Conservation (phyloP, 2,797 vertebrate species). For the Neomorphus geoffroyi region DNA sequence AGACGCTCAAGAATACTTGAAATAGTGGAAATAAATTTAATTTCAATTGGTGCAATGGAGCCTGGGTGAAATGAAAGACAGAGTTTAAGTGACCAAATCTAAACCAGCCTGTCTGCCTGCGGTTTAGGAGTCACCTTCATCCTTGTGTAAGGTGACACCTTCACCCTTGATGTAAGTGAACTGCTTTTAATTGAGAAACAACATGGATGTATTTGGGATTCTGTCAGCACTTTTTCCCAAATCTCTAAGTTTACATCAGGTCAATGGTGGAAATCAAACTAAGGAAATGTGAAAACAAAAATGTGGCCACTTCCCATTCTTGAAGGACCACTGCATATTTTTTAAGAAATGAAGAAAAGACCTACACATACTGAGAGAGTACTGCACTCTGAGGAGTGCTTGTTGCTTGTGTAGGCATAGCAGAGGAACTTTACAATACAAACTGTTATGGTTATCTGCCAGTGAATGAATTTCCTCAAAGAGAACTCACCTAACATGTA, state of each 20-base stretch:
- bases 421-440: background rate
- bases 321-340: background rate
- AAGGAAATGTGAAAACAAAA: background rate
- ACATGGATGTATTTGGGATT: background rate
- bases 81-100: background rate
- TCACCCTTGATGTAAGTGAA: background rate
- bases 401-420: background rate
- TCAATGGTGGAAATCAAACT: background rate
- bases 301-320: background rate
- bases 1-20: background rate
- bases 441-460: background rate
- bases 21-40: background rate
- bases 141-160: background rate
- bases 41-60: background rate
- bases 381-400: background rate
- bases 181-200: background rate
- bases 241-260: background rate
- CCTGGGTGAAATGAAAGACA: background rate
- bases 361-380: accelerated
- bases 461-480: background rate
- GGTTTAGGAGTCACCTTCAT: background rate
- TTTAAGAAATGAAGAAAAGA: background rate
- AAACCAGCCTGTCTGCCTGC: background rate
- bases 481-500: background rate
- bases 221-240: background rate